Conservation (phyloP, 2,797 vertebrate species). For the Enteromius fasciolatus region DNA sequence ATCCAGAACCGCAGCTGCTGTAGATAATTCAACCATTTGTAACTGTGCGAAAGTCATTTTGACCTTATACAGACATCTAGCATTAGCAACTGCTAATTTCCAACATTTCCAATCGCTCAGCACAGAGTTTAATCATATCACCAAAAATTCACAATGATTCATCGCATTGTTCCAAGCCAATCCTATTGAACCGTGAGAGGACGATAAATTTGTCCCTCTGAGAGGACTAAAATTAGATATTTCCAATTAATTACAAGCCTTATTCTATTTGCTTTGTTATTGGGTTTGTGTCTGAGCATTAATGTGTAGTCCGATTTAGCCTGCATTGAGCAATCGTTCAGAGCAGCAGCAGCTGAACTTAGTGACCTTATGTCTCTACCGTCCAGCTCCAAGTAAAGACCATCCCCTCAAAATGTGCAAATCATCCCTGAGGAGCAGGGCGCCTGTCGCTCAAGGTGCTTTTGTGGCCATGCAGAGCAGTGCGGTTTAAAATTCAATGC, state of each 20-base stretch:
- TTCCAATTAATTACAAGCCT: slow-evolving; percentile 52
- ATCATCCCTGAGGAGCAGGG: slow-evolving; percentile 29
- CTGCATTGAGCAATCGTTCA: slow-evolving; percentile 37
- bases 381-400: slow-evolving; percentile 12
- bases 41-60: slow-evolving; percentile 8
- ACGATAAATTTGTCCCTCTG: slow-evolving; percentile 39
- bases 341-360: slow-evolving; percentile 22
- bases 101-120: not conserved
- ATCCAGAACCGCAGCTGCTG: slow-evolving; percentile 52
- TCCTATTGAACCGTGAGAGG: not conserved
- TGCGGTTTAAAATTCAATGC: slow-evolving; percentile 66
- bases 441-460: slow-evolving; percentile 54
- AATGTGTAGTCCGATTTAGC: slow-evolving; percentile 65
- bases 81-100: slow-evolving; percentile 24
- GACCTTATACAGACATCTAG: not conserved
- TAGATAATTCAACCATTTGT: slow-evolving; percentile 59
- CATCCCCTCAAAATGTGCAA: slow-evolving; percentile 46
- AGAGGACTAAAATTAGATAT: slow-evolving; percentile 40
- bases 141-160: slow-evolving; percentile 4
- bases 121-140: slow-evolving; percentile 25
- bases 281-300: slow-evolving; percentile 40
- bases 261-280: slow-evolving; percentile 46
- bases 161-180: not conserved
- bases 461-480: slow-evolving; percentile 51
- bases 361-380: slow-evolving; percentile 18